Evolutionary conservation across 1,140 invertebrate genomes (phyloP).

Genomic region (Tribolium castaneum): DNA sequence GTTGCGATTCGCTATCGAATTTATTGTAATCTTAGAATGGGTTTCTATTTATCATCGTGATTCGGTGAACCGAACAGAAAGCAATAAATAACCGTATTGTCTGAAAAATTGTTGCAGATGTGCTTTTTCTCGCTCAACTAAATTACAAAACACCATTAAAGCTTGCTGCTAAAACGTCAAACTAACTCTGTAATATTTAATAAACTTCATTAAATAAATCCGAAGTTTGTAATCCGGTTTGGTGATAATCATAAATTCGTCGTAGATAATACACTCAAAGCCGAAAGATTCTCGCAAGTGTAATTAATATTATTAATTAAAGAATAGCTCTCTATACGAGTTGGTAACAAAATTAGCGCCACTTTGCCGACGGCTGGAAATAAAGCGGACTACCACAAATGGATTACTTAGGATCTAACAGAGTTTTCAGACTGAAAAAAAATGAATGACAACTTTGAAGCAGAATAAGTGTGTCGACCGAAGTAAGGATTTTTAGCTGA

Average conservation of each 20-base stretch:
- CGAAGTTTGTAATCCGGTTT: background rate
- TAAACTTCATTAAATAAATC: background rate
- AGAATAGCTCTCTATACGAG: background rate
- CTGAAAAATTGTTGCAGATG: background rate
- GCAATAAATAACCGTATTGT: background rate
- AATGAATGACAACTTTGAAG: slow-evolving; percentile 1
- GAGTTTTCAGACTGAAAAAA: background rate
- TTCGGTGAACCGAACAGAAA: background rate
- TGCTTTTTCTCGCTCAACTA: background rate
- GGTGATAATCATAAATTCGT: background rate
- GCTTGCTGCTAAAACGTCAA: background rate
- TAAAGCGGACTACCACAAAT: background rate
- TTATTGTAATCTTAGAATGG: background rate
- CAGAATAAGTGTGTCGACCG: background rate
- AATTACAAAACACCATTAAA: background rate
- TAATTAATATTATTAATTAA: background rate
- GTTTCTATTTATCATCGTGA: background rate
- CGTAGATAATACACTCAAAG: background rate
- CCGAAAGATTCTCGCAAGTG: background rate
- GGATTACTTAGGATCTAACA: background rate
- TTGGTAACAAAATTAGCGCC: background rate
- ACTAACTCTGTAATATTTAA: background rate
- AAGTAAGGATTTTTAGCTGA: background rate
- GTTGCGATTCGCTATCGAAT: background rate
- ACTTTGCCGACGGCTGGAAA: background rate